These are phyloP conservation scores for Aphaenogaster ashmeadi DNA, from an alignment of 1,140 invertebrate species.

Conservation along the genomic window DNA sequence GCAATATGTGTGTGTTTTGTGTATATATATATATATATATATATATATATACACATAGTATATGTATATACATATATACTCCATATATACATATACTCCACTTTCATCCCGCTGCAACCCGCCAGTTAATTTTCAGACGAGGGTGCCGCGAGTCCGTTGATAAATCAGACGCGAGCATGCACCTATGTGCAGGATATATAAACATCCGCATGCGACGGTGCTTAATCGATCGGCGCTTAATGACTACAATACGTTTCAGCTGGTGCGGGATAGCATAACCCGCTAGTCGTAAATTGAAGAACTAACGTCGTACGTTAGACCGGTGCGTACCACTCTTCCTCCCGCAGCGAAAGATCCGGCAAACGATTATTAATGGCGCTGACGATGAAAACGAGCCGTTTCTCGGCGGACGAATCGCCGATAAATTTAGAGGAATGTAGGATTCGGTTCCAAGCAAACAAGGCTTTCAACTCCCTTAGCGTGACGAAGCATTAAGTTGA, in stretches of 20 bases:
- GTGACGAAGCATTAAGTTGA: background rate
- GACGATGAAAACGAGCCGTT: constrained; percentile 57
- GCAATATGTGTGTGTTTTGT: background rate
- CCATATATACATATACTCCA: constrained; percentile 19
- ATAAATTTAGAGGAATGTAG: constrained; percentile 41
- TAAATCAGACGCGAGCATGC: constrained; percentile 75
- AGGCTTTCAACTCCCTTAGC: background rate
- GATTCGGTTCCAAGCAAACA: constrained; percentile 17
- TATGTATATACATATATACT: background rate
- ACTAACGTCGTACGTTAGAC: constrained; percentile 56
- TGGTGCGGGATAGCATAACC: constrained; percentile 39
- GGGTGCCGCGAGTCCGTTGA: constrained; percentile 69
- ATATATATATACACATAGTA: constrained; percentile 1
- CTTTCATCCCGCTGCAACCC: constrained; percentile 50
- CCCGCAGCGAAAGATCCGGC: constrained; percentile 51
- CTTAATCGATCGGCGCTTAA: constrained; percentile 82
- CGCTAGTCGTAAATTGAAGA: constrained; percentile 55
- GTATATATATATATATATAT: background rate
- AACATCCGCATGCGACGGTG: constrained; percentile 75
- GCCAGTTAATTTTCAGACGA: constrained; percentile 70
- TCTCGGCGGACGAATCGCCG: constrained; percentile 21
- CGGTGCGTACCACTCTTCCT: constrained; percentile 29
- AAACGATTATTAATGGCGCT: constrained; percentile 58
- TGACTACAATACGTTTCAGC: constrained; percentile 72
- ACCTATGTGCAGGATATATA: constrained; percentile 69